Evolutionary conservation across 2,113 vertebrate genomes (phyloP).

Genomic region (Cromileptes altivelis): DNA sequence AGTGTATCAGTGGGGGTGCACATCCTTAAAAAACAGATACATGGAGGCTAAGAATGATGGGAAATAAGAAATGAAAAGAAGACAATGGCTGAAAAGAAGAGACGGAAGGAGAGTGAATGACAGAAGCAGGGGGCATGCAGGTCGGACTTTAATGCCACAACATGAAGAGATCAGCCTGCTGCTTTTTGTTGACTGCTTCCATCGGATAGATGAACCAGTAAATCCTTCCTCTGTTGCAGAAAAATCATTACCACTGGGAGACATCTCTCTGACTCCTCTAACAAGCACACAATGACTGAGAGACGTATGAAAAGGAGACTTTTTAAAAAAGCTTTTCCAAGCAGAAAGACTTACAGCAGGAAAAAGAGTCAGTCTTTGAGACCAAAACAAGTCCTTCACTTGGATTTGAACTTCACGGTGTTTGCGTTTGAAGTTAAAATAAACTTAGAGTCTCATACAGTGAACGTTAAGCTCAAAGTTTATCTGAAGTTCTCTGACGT

Average conservation of each 20-base stretch:
- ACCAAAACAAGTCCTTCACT: neutral
- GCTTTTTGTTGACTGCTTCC: slow-evolving; percentile 43
- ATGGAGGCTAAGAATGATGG: neutral
- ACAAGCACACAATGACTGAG: slow-evolving; percentile 43
- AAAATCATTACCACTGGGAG: slow-evolving; percentile 54
- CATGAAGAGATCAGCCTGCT: slow-evolving; percentile 58
- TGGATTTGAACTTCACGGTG: neutral
- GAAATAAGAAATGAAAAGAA: neutral
- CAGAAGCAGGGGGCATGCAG: slow-evolving; percentile 11
- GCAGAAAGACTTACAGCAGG: neutral
- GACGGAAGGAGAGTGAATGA: neutral
- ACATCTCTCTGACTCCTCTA: slow-evolving; percentile 29
- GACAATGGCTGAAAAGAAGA: neutral
- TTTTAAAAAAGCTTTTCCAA: slow-evolving; percentile 4
- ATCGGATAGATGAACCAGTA: slow-evolving; percentile 57
- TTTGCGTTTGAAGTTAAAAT: neutral
- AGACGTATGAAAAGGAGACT: slow-evolving; percentile 14
- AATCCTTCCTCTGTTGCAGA: slow-evolving; percentile 60
- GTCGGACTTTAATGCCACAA: slow-evolving; percentile 30
- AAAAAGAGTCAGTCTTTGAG: neutral
- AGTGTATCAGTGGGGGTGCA: neutral
- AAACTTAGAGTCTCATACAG: neutral
- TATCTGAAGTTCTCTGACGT: neutral
- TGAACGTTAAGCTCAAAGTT: neutral
- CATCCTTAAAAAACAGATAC: neutral